Base-by-base conservation (phyloP, 2,797 vertebrate genomes). In the Anguilla obscura region DNA sequence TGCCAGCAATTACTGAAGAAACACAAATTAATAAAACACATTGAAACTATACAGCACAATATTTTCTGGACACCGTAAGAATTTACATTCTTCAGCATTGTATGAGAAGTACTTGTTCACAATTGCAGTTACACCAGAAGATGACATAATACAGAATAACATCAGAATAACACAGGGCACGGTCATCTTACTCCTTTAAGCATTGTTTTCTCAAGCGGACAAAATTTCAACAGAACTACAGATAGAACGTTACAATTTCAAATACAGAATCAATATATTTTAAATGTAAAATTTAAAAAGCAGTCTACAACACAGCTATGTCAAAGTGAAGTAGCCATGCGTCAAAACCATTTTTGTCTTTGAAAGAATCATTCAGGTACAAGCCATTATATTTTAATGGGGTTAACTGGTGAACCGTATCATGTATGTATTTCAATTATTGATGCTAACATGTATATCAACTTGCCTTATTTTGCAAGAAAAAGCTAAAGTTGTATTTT, bases 1-100 rank as follows among this genome's bases (percentile, higher is more conserved):
- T 93, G 93, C 91, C 92, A 94, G 93, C 92, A 89, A 86, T 84
- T 79, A 91, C 45, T 14, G 8, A 86, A 91, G 89, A 89, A 91
- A 87, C 27, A 80, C 80, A 86, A 74, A 90, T 89, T 30, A 90
- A 89, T 88, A 89, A 90, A 93, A 89, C 83, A 88, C 21, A 86
- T 84, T 88, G 71, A 84, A 87, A 89, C 48, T 87, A 56, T 54
- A 89, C 85, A 88, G 85, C 76, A 60, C 86, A 89, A 86, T 87
- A 71, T 84, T 27, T 82, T 83, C 83, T 85, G 76, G 85, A 89
- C 84, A 63, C 63, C 86, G 3, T 16, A 90, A 88, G 7, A 89
- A 90, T 91, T 85, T 91, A 93, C 92, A 94, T 93, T 94, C 91
- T 91, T 88, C 54, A 90, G 79, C 69, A 88, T 79, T 80, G 85